Base-by-base conservation (phyloP, 2,888 invertebrate genomes). In the Pandemis heparana region DNA sequence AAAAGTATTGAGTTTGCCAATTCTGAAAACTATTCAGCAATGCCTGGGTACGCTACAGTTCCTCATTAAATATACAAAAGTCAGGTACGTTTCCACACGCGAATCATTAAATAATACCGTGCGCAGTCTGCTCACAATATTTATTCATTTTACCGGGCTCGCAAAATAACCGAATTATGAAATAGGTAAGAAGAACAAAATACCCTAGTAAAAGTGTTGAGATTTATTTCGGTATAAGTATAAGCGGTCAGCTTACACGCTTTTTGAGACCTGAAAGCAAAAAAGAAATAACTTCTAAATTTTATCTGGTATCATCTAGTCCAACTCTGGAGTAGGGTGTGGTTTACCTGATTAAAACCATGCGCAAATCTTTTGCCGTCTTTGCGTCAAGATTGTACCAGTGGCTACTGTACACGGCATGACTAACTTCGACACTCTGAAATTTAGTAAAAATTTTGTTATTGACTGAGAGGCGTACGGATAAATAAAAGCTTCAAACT, bases 191-290 rank as follows among this genome's bases (percentile, higher is more conserved):
- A 38, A 59, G n/a, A 38, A 61, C 61, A 62, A 76, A 79, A 79
- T 79, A 90, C 90, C 79, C 80, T 81, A 41, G 81, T 82, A 79
- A 88, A 90, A 3, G 85, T 80, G 63, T 59, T 81, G 61, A 90
- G 79, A 79, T 88, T 87, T 38, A 90, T 79, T 48, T 84, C 85
- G 10, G 82, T 77, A 75, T 83, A 90, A 7, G 85, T 84, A 60
- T 80, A 81, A 3, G 89, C 90, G 43, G 87, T 87, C 32, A 90
- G 75, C 74, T 83, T 87, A 74, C 88, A 87, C 0, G 90, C 85
- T 60, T 83, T 88, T 75, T 84, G 85, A 61, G 86, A 83, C 76
- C 90, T 90, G 81, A 83, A 60, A 69, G 69, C 3, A 16, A 18
- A 69, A 32, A 32, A 32, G 4, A 32, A 32, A n/a, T n/a, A n/a